Conservation (phyloP, 2,888 invertebrate genomes). For the Diarsia dahlii region DNA sequence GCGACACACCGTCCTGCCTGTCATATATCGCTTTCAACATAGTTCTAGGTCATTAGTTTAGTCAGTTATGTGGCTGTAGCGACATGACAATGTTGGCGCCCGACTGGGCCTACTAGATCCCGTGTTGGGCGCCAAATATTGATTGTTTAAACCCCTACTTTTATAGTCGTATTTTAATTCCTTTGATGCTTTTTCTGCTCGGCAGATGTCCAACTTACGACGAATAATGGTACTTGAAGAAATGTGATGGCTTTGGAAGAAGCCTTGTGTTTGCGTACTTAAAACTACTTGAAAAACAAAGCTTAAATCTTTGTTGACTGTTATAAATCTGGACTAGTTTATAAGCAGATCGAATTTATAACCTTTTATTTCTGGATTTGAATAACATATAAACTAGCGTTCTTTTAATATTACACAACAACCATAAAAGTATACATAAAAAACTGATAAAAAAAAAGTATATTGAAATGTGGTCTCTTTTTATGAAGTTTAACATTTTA, state of each 20-base stretch:
- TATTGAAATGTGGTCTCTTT: too few species aligned
- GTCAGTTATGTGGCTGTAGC: slow-evolving; percentile 30
- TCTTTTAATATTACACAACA: too few species aligned
- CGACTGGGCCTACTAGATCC: slow-evolving; percentile 22
- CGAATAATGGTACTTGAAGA: slow-evolving; percentile 33
- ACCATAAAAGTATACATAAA: too few species aligned
- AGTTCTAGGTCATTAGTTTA: slow-evolving; percentile 33
- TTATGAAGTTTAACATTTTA: too few species aligned
- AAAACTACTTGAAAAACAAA: slow-evolving; percentile 6
- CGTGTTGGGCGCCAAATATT: slow-evolving; percentile 62
- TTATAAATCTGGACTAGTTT: not conserved
- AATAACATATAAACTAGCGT: not conserved
- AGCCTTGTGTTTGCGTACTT: slow-evolving; percentile 17
- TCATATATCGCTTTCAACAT: slow-evolving; percentile 27
- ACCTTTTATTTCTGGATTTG: not conserved
- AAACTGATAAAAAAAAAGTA: too few species aligned
- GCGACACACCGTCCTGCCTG: slow-evolving; percentile 23
- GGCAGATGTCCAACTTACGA: slow-evolving; percentile 42
- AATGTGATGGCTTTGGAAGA: slow-evolving; percentile 37
- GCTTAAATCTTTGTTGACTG: slow-evolving; percentile 10
- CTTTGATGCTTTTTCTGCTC: slow-evolving; percentile 38
- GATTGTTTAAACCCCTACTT: slow-evolving; percentile 32
- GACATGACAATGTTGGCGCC: slow-evolving; percentile 41
- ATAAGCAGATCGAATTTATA: not conserved
- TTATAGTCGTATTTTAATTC: slow-evolving; percentile 29